Conservation (phyloP, 2,113 vertebrate genomes). For the Ophthalmolycus amberensis region DNA sequence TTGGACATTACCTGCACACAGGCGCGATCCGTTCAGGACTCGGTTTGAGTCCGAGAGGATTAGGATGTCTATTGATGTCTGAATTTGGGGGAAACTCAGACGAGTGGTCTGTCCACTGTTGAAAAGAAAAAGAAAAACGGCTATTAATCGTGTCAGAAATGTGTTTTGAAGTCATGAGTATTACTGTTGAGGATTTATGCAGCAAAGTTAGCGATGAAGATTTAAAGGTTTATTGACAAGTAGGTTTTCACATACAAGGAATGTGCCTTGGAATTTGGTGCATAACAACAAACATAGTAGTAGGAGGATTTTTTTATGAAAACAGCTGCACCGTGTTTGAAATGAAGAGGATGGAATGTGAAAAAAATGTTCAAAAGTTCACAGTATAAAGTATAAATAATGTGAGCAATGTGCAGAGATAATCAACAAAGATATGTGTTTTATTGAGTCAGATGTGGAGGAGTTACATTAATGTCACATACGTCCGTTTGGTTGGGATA, state of each 20-base stretch:
- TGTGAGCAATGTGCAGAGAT: not conserved
- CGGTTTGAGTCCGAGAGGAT: conserved; percentile 40
- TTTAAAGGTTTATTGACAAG: not conserved
- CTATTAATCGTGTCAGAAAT: not conserved
- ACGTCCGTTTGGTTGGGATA: not conserved
- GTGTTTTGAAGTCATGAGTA: conserved; percentile 17
- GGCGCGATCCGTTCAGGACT: conserved; percentile 10
- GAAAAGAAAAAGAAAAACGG: conserved; percentile 11
- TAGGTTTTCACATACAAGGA: not conserved
- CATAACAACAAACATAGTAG: not conserved
- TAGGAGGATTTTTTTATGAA: not conserved
- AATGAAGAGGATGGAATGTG: not conserved
- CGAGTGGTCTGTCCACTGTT: not conserved
- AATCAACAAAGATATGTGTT: not conserved
- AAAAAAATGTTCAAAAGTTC: not conserved
- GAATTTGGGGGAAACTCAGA: conserved; percentile 36
- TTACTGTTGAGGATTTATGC: not conserved
- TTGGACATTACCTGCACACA: conserved; percentile 55
- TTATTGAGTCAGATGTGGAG: not conserved
- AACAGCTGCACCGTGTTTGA: not conserved
- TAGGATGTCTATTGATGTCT: conserved; percentile 53
- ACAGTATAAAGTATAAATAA: not conserved
- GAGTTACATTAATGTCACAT: not conserved
- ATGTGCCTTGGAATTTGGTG: not conserved
- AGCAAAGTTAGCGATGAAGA: not conserved